Evolutionary conservation across 2,888 invertebrate genomes (phyloP).

Genomic region (Boloria euphrosyne): DNA sequence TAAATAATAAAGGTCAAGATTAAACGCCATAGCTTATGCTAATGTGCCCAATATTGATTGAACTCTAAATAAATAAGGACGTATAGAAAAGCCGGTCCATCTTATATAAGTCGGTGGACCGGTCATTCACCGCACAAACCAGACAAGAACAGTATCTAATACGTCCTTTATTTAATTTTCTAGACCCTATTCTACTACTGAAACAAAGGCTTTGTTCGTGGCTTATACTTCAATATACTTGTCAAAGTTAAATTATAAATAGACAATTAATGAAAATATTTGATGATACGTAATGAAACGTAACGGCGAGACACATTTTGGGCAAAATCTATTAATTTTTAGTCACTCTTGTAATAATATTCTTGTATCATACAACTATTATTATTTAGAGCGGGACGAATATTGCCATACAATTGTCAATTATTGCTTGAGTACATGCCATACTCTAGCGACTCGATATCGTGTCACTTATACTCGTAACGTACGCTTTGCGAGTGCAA

Average conservation of each 20-base stretch:
- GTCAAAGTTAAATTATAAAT: neutral
- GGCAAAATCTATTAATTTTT: too few species aligned
- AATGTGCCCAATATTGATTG: neutral
- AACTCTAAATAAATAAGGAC: neutral
- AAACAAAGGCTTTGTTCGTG: constrained; percentile 9
- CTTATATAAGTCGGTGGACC: neutral
- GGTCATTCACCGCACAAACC: constrained; percentile 27
- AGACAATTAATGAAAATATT: too few species aligned
- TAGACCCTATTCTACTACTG: constrained; percentile 13
- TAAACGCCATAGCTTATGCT: constrained; percentile 12
- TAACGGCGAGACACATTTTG: too few species aligned
- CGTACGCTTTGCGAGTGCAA: too few species aligned
- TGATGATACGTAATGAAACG: too few species aligned
- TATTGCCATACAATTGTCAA: too few species aligned
- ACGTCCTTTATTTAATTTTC: constrained; percentile 21
- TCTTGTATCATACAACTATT: too few species aligned
- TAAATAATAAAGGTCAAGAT: constrained; percentile 1
- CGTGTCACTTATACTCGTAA: too few species aligned
- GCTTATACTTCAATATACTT: neutral
- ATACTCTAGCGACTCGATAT: too few species aligned
- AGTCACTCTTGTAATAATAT: too few species aligned
- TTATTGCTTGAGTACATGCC: too few species aligned
- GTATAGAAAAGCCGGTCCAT: neutral
- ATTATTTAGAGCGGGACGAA: too few species aligned
- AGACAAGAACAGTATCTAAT: constrained; percentile 22